Evolutionary conservation across 2,797 vertebrate species (phyloP), one percentile per base, ranked within the genome.

Genomic region (Peromyscus aztecus): DNA sequence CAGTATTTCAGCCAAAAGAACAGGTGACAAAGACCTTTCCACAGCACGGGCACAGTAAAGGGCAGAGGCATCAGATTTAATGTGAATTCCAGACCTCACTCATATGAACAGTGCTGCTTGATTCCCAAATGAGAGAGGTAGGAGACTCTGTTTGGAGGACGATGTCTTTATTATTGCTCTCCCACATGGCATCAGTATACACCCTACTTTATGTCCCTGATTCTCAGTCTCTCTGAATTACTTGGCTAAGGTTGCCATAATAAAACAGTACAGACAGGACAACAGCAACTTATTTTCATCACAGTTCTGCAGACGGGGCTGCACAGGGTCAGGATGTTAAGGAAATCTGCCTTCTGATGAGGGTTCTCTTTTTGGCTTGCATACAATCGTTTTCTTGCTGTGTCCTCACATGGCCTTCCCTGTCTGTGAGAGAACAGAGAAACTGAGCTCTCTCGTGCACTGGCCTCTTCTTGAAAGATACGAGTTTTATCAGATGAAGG

Each of bases 331-430:
- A 37, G 6, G 34, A 27, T 69, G 10, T 80, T n/a, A 40, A 52
- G 59, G 55, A 91, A 87, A 78, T 34, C 29, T 73, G 13, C 24
- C n/a, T 95, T 61, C 55, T 59, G 69, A 65, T 76, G 49, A 93
- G 8, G 27, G 6, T 43, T 75, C 49, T 78, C n/a, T 80, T 92
- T 52, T 55, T 27, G 19, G 17, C 43, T 57, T 43, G 17, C 8
- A 75, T 65, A 40, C 4, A 59, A 19, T 37, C 17, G 4, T 59
- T 71, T 94, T 83, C 63, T 84, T 65, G 4, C 80, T 71, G 2
- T 46, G 7, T 83, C 80, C 61, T 69, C 14, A 52, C 2, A 16
- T 29, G 40, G 21, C 24, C 80, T 94, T 59, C 71, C 49, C 10
- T 82, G 8, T 46, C 16, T 61, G 0, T 52, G 21, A 24, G 43